Conservation (phyloP, 2,888 invertebrate genomes). For the Pristionchus mayeri region DNA sequence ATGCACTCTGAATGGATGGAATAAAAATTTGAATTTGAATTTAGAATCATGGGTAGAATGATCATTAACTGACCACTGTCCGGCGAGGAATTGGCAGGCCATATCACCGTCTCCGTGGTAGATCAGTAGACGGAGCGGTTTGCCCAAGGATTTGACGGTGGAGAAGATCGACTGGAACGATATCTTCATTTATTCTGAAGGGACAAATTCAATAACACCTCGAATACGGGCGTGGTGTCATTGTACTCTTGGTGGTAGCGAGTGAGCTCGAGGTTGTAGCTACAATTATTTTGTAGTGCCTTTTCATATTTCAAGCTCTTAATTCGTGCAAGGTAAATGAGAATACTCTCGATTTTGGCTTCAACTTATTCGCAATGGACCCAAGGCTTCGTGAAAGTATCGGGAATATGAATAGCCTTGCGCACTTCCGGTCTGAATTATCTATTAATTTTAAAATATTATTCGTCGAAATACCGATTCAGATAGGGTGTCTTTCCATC, state of each 20-base stretch:
- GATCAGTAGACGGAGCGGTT: slow-evolving; percentile 61
- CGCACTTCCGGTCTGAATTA: slow-evolving; percentile 56
- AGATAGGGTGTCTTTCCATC: slow-evolving; percentile 52
- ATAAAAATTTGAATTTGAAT: too few species aligned
- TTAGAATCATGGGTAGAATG: too few species aligned
- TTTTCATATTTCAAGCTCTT: neutral
- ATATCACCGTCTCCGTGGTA: slow-evolving; percentile 73
- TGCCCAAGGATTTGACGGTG: neutral
- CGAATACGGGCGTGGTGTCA: slow-evolving; percentile 69
- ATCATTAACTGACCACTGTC: slow-evolving; percentile 65
- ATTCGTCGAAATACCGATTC: slow-evolving; percentile 41
- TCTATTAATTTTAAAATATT: neutral
- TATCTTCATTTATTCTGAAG: neutral
- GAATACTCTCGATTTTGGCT: neutral
- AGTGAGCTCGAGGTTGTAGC: slow-evolving; percentile 61
- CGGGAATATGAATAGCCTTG: slow-evolving; percentile 64
- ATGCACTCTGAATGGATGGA: too few species aligned
- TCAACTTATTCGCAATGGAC: slow-evolving; percentile 51
- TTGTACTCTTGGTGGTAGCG: slow-evolving; percentile 69
- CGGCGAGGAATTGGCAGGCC: slow-evolving; percentile 69
- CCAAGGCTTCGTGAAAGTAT: slow-evolving; percentile 54
- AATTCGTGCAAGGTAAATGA: neutral
- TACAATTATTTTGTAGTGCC: slow-evolving; percentile 52
- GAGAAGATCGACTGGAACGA: slow-evolving; percentile 45
- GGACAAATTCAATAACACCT: neutral